Evolutionary conservation across 2,888 invertebrate genomes (phyloP).

Genomic region (Leptopilina myrica): DNA sequence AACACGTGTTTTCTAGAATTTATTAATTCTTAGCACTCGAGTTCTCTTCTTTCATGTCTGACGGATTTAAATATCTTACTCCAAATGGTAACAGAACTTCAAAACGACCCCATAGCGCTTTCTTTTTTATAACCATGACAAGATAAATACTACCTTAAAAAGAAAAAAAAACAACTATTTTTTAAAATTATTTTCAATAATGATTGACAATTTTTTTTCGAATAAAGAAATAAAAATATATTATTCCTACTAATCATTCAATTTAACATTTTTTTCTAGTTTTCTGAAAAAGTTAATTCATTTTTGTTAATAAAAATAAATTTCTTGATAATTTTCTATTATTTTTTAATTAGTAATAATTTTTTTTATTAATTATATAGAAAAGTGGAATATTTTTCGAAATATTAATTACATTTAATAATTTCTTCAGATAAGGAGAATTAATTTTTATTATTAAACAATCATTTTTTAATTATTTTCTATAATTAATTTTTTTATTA

Average conservation of each 20-base stretch:
- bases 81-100: slow-evolving; percentile 12
- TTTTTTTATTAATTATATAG: no score
- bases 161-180: background rate
- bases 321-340: no score
- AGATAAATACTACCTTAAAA: background rate
- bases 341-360: no score
- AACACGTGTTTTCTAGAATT: slow-evolving; percentile 6
- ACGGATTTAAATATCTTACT: slow-evolving; percentile 26
- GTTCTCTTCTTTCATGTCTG: background rate
- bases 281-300: no score
- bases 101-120: slow-evolving; percentile 16
- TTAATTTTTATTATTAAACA: no score
- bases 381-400: no score
- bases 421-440: no score
- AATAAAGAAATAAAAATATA: background rate
- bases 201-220: background rate
- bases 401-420: no score
- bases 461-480: no score
- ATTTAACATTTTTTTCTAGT: no score
- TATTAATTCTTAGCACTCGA: background rate
- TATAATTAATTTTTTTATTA: no score
- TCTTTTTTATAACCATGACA: background rate
- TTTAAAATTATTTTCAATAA: background rate
- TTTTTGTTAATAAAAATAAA: no score
- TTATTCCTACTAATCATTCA: background rate